These are phyloP conservation scores for Nasua narica DNA, from an alignment of 2,797 vertebrate genomes.

Conservation along the genomic window DNA sequence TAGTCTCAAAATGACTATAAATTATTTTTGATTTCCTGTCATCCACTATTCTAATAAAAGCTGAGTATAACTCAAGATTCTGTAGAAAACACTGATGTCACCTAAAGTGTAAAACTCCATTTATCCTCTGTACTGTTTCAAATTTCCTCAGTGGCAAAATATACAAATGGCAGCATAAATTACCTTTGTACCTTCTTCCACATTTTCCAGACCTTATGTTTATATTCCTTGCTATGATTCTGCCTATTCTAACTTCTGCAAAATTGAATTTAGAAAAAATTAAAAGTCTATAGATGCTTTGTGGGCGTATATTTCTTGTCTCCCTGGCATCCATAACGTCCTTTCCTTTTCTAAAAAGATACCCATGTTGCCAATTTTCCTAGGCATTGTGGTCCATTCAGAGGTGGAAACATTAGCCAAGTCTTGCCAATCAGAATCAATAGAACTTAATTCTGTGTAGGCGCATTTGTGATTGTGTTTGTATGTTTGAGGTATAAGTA, in stretches of 20 bases:
- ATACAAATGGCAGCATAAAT: background rate
- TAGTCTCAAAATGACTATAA: constrained; percentile 49
- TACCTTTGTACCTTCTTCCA: background rate
- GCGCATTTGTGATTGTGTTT: background rate
- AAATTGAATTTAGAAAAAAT: background rate
- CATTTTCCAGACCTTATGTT: background rate
- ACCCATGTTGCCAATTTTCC: background rate
- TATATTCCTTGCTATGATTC: background rate
- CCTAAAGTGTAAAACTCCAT: constrained; percentile 15
- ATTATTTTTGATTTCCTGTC: constrained; percentile 49
- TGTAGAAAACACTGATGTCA: constrained; percentile 11
- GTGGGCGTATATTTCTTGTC: background rate
- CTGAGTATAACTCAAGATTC: constrained; percentile 12
- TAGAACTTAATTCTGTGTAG: background rate
- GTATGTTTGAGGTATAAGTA: background rate
- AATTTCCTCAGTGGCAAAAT: background rate
- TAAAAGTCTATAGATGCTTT: background rate
- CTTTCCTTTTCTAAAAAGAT: background rate
- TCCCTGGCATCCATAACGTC: background rate
- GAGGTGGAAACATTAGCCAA: background rate
- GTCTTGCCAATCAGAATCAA: background rate
- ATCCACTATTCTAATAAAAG: constrained; percentile 45
- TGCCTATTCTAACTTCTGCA: background rate
- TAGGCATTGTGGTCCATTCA: background rate
- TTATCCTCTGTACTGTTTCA: background rate